Conservation (phyloP, 2,797 vertebrate genomes). For the Lepus townsendii region DNA sequence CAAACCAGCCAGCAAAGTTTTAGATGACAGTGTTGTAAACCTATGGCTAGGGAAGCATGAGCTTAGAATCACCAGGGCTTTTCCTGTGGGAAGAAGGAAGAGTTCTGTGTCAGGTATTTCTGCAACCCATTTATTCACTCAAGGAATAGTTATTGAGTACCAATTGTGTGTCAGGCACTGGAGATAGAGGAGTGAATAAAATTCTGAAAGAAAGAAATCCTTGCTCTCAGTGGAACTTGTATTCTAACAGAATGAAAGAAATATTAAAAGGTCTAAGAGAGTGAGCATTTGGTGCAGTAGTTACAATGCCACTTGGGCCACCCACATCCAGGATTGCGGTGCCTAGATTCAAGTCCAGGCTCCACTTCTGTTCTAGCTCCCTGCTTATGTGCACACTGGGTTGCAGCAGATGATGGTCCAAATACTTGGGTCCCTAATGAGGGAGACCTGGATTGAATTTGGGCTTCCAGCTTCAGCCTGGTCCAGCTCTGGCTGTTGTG, state of each 20-base stretch:
- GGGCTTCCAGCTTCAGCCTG: too few species aligned
- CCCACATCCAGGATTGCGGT: too few species aligned
- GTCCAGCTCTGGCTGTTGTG: too few species aligned
- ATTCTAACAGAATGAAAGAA: background rate
- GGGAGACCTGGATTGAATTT: too few species aligned
- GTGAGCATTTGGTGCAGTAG: too few species aligned
- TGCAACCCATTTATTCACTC: background rate
- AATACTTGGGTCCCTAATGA: too few species aligned
- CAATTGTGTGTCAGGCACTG: background rate
- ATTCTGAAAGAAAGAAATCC: background rate
- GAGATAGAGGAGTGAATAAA: background rate
- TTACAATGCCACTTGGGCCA: too few species aligned
- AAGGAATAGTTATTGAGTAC: background rate
- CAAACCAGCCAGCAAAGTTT: background rate
- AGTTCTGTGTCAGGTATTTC: background rate
- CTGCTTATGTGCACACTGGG: too few species aligned
- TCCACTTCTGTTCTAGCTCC: too few species aligned
- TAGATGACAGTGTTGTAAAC: background rate
- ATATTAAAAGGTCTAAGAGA: background rate
- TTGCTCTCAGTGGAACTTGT: background rate
- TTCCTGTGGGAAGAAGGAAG: background rate
- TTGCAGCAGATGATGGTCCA: too few species aligned
- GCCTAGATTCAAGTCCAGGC: too few species aligned
- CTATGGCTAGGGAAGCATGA: background rate
- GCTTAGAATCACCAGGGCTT: background rate